Evolutionary conservation across 2,113 vertebrate species (phyloP).

Genomic region (Oryzias celebensis): DNA sequence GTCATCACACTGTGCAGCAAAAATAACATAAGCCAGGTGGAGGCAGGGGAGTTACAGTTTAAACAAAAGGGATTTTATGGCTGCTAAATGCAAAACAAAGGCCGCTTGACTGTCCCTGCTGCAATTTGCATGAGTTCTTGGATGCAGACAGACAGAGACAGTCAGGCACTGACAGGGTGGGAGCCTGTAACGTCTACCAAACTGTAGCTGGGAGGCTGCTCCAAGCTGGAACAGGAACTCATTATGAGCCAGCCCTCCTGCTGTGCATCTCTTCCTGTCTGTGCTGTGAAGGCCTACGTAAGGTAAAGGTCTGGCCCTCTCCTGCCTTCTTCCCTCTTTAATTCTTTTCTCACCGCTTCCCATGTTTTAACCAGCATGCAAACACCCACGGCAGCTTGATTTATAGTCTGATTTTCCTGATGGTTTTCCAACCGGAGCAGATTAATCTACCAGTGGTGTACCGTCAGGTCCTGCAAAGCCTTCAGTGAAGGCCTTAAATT

Average conservation of each 20-base stretch:
- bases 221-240: slow-evolving; percentile 63
- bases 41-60: neutral
- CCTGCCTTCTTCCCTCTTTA: slow-evolving; percentile 10
- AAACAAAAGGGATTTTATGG: neutral
- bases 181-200: slow-evolving; percentile 31
- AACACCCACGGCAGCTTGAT: neutral
- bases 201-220: slow-evolving; percentile 55
- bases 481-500: no score
- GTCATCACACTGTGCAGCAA: slow-evolving; percentile 55
- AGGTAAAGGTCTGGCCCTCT: slow-evolving; percentile 15
- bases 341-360: neutral
- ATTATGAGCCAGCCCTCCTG: slow-evolving; percentile 66
- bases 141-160: neutral
- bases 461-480: neutral
- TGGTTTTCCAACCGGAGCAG: neutral
- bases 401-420: neutral
- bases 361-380: neutral
- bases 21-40: slow-evolving; percentile 31
- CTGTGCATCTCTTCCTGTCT: slow-evolving; percentile 68
- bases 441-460: neutral
- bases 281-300: slow-evolving; percentile 53
- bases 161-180: slow-evolving; percentile 4
- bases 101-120: neutral
- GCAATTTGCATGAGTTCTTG: slow-evolving; percentile 9
- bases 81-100: neutral